These are phyloP conservation scores for Cinara cedri DNA, from an alignment of 2,888 invertebrate species.

Conservation along the genomic window DNA sequence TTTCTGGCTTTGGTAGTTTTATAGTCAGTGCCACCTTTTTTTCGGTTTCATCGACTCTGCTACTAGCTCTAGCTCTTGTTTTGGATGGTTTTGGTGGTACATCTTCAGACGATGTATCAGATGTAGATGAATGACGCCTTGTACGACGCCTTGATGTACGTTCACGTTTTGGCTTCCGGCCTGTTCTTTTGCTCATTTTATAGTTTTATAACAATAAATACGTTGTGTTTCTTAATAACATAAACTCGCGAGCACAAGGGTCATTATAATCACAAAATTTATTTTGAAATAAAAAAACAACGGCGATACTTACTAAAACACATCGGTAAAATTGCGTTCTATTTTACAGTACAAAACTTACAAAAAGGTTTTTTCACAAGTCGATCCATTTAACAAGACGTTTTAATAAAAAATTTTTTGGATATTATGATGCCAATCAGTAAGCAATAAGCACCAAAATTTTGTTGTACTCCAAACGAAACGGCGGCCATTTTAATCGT, in stretches of 20 bases:
- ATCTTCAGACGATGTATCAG: slow-evolving; percentile 36
- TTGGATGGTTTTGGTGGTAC: slow-evolving; percentile 29
- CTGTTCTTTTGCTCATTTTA: slow-evolving; percentile 54
- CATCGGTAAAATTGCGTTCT: slow-evolving; percentile 18
- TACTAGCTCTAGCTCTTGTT: background rate
- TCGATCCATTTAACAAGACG: slow-evolving; percentile 32
- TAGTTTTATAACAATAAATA: background rate
- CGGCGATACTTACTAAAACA: slow-evolving; percentile 35
- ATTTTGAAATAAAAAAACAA: slow-evolving; percentile 36
- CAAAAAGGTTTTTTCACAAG: slow-evolving; percentile 9
- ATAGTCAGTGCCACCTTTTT: slow-evolving; percentile 39
- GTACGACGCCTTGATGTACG: slow-evolving; percentile 51
- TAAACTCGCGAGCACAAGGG: slow-evolving; percentile 8
- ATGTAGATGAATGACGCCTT: slow-evolving; percentile 50
- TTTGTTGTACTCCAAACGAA: slow-evolving; percentile 54
- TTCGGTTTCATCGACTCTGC: slow-evolving; percentile 32
- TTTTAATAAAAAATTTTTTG: background rate
- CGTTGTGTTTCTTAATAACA: slow-evolving; percentile 14
- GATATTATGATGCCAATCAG: slow-evolving; percentile 31
- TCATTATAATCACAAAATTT: slow-evolving; percentile 45
- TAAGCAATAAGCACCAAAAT: slow-evolving; percentile 36
- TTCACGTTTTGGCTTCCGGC: slow-evolving; percentile 51
- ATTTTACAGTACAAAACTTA: slow-evolving; percentile 48
- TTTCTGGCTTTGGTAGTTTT: slow-evolving; percentile 42
- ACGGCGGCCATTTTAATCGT: slow-evolving; percentile 57